These are phyloP conservation scores for Oreotrochilus melanogaster DNA, from an alignment of 2,113 vertebrate genomes.

Conservation along the genomic window DNA sequence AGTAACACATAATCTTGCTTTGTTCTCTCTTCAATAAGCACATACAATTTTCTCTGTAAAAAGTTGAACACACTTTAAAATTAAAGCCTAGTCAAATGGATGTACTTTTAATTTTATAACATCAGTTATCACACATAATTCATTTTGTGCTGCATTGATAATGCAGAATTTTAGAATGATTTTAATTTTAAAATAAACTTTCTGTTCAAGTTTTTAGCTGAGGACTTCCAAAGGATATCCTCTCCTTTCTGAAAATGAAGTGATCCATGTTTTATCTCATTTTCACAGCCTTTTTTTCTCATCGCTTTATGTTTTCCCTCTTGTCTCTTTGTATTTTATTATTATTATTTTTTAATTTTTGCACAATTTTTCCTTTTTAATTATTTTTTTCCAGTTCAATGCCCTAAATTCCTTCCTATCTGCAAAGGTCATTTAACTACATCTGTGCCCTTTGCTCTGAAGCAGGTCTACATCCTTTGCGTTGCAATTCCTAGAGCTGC, in stretches of 20 bases:
- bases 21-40: background rate
- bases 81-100: background rate
- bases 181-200: background rate
- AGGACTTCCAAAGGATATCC: background rate
- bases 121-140: background rate
- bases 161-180: background rate
- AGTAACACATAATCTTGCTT: background rate
- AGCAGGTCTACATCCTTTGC: background rate
- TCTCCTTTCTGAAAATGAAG: background rate
- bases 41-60: background rate
- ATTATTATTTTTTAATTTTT: no score
- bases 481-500: background rate
- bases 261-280: background rate
- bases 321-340: background rate
- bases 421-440: background rate
- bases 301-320: background rate
- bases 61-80: background rate
- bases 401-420: background rate
- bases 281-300: background rate
- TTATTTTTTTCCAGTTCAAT: background rate
- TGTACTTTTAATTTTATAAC: background rate
- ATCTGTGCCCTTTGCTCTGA: background rate
- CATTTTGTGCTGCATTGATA: background rate
- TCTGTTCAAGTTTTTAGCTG: background rate
- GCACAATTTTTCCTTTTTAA: no score